Percentiles rank a stretch among this genome's conserved stretches.
phyloP scores from a whole-genome alignment of 37 sponge, comb jelly and placozoan genomes.

The Bolinopsis microptera region DNA sequence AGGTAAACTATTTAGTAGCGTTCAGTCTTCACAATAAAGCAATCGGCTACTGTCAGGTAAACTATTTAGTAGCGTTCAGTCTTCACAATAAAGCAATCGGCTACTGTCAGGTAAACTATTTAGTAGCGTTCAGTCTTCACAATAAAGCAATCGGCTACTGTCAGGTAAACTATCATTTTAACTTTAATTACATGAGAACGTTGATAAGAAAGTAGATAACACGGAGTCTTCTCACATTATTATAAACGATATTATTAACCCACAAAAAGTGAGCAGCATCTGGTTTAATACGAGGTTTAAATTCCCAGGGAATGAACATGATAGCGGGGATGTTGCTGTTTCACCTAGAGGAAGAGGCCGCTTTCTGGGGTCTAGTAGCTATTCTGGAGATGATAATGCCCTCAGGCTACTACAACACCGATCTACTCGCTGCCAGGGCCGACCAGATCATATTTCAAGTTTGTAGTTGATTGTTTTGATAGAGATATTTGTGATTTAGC shows the following conservation, averaged over 20 bases:
- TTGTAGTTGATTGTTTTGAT: background rate
- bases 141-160: slow-evolving; percentile 52
- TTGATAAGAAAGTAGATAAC: too few relatives aligned
- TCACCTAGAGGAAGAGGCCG: slow-evolving; percentile 44
- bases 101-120: slow-evolving; percentile 1
- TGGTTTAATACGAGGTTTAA: too few relatives aligned
- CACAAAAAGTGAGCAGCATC: too few relatives aligned
- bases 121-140: slow-evolving; percentile 48
- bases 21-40: slow-evolving; percentile 55
- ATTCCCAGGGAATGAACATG: slow-evolving; percentile 65
- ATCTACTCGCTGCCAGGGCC: slow-evolving; percentile 48
- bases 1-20: background rate
- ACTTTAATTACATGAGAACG: too few relatives aligned
- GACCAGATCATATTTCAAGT: slow-evolving; percentile 65
- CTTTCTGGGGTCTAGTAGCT: slow-evolving; percentile 57
- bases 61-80: slow-evolving; percentile 31
- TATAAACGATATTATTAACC: too few relatives aligned
- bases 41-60: slow-evolving; percentile 33
- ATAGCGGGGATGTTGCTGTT: slow-evolving; percentile 64
- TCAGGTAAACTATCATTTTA: too few relatives aligned
- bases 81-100: slow-evolving; percentile 49
- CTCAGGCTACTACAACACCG: slow-evolving; percentile 60
- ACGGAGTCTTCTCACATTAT: too few relatives aligned
- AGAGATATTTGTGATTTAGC: background rate
- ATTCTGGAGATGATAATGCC: slow-evolving; percentile 65